Percentiles rank a stretch among this genome's conserved stretches.
phyloP scores from a whole-genome alignment of 1,140 invertebrate genomes.

The Lordiphosa collinella region DNA sequence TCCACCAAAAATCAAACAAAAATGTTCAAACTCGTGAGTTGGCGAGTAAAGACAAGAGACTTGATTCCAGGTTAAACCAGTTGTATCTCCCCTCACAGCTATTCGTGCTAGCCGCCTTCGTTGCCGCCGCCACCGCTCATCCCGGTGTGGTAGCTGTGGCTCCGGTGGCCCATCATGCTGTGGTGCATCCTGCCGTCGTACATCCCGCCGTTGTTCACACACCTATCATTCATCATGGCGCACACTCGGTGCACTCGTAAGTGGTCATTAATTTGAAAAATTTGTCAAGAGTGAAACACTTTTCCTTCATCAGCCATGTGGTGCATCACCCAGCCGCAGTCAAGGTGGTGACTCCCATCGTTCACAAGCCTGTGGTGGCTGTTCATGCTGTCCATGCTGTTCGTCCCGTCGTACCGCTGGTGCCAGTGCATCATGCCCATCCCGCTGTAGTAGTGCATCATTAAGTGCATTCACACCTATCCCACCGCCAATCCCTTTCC shows the following conservation, averaged over 20 bases:
- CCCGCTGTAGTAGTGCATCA: slow-evolving; percentile 80
- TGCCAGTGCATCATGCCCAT: slow-evolving; percentile 81
- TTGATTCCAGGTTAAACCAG: slow-evolving; percentile 13
- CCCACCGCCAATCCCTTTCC: background rate
- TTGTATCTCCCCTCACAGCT: slow-evolving; percentile 37
- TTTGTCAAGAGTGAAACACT: background rate
- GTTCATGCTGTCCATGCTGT: too few species aligned
- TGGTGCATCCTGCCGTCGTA: slow-evolving; percentile 73
- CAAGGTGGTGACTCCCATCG: slow-evolving; percentile 60
- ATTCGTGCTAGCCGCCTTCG: slow-evolving; percentile 54
- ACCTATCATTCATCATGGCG: slow-evolving; percentile 67
- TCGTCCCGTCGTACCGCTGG: slow-evolving; percentile 79
- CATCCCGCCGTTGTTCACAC: slow-evolving; percentile 53
- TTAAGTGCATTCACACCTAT: slow-evolving; percentile 39
- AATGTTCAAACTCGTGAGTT: slow-evolving; percentile 78
- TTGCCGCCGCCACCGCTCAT: slow-evolving; percentile 41
- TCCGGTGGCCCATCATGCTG: slow-evolving; percentile 73
- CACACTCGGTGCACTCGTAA: slow-evolving; percentile 78
- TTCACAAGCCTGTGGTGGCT: slow-evolving; percentile 79
- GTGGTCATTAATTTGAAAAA: slow-evolving; percentile 29
- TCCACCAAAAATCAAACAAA: slow-evolving; percentile 22
- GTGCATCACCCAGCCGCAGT: slow-evolving; percentile 72
- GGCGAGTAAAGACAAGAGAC: background rate
- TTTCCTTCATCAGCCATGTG: slow-evolving; percentile 49
- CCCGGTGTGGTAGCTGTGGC: slow-evolving; percentile 79